These are phyloP conservation scores for Henricia sp. DNA, from an alignment of 53 echinoderm and acorn worm genomes.

Conservation along the genomic window DNA sequence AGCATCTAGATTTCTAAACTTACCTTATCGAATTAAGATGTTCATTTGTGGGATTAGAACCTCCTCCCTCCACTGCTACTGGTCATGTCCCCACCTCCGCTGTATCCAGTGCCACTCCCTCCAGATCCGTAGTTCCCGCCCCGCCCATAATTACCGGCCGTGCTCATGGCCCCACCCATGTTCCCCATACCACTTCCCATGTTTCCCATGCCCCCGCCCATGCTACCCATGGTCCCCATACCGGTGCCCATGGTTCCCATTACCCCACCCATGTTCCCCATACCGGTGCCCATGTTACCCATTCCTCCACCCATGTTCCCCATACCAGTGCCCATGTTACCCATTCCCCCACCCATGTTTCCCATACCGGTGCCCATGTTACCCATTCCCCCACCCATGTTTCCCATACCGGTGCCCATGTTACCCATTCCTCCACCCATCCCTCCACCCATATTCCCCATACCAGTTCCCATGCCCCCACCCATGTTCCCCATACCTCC, in stretches of 20 bases:
- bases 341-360: constrained; percentile 55
- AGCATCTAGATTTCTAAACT: not conserved
- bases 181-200: constrained; percentile 18
- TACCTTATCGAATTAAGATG: not conserved
- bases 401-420: constrained; percentile 20
- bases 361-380: constrained; percentile 59
- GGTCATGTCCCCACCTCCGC: constrained; percentile 25
- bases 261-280: constrained; percentile 24
- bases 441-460: not conserved
- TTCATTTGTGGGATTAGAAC: constrained; percentile 13
- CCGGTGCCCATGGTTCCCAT: constrained; percentile 7
- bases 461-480: constrained; percentile 30
- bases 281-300: constrained; percentile 49
- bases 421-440: too few relatives aligned
- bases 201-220: constrained; percentile 35
- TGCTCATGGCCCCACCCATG: constrained; percentile 33
- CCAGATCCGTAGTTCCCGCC: constrained; percentile 7
- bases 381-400: constrained; percentile 34
- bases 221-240: constrained; percentile 2
- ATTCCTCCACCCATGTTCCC: constrained; percentile 48
- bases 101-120: constrained; percentile 14
- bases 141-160: constrained; percentile 1
- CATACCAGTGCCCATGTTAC: constrained; percentile 12
- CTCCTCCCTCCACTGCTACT: constrained; percentile 23
- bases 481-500: constrained; percentile 50